Evolutionary conservation across 1,140 invertebrate genomes (phyloP).

Genomic region (Brachionus sp.): DNA sequence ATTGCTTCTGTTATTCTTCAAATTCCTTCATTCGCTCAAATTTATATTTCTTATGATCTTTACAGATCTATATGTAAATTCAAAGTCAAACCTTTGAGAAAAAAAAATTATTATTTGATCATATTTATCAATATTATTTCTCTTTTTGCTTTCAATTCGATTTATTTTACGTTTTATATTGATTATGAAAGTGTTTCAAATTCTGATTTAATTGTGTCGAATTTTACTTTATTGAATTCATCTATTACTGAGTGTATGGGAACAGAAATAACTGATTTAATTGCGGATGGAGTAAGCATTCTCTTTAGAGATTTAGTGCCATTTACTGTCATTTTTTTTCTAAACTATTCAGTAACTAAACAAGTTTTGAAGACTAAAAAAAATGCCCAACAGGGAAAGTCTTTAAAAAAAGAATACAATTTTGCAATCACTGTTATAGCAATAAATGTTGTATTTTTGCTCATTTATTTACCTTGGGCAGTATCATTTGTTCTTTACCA

Average conservation of each 20-base stretch:
- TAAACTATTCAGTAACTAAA: not conserved
- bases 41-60: not conserved
- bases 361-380: not conserved
- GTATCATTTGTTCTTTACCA: not conserved
- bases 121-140: not conserved
- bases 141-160: not conserved
- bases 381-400: not conserved
- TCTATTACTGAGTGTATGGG: not conserved
- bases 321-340: not conserved
- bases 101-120: not conserved
- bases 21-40: not conserved
- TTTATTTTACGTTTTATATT: not conserved
- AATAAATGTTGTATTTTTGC: conserved; percentile 19
- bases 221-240: not conserved
- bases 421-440: not conserved
- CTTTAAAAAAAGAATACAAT: not conserved
- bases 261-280: conserved; percentile 14
- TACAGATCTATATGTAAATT: not conserved
- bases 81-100: not conserved
- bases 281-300: not conserved
- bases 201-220: not conserved
- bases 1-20: not conserved
- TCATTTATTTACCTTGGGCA: not conserved
- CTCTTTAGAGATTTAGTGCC: not conserved
- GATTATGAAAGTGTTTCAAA: not conserved